Evolutionary conservation across 30 jellyfish, hydroid and myxozoan genomes (phyloP).

Genomic region (Hydra vulgaris): DNA sequence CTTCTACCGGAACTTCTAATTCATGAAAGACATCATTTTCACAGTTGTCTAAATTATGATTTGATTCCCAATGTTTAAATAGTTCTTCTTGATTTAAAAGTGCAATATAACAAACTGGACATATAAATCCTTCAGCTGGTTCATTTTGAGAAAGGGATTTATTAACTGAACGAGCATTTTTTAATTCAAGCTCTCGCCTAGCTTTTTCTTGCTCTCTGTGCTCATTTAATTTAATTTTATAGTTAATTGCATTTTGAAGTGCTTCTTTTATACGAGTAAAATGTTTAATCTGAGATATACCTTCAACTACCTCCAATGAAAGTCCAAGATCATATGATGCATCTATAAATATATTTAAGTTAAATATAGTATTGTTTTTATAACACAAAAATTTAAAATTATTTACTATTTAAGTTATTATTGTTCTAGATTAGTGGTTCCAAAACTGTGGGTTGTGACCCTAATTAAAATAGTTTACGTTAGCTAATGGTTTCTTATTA

Average conservation of each 20-base stretch:
- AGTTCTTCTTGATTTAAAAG: conserved; percentile 71
- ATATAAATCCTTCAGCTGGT: conserved; percentile 95
- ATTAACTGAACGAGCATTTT: conserved; percentile 63
- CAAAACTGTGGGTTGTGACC: too few relatives aligned
- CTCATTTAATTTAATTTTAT: conserved; percentile 34
- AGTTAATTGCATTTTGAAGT: conserved; percentile 59
- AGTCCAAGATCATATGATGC: conserved; percentile 60
- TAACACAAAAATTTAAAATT: too few relatives aligned
- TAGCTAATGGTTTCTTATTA: neutral
- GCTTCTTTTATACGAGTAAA: conserved; percentile 76
- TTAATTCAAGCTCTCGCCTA: conserved; percentile 28
- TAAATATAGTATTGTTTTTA: too few relatives aligned
- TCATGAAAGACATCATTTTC: conserved; percentile 76
- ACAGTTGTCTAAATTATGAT: conserved; percentile 54
- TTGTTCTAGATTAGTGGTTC: too few relatives aligned
- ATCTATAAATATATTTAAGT: neutral
- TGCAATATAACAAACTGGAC: conserved; percentile 93
- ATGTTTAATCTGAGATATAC: conserved; percentile 49
- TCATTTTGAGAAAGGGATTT: conserved; percentile 76
- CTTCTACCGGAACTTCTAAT: conserved; percentile 40
- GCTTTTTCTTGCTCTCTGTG: conserved; percentile 45
- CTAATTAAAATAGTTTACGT: neutral
- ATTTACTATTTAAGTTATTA: too few relatives aligned
- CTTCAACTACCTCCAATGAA: conserved; percentile 50
- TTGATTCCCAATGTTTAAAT: conserved; percentile 65